These are phyloP conservation scores for Desmophyllum pertusum DNA, from an alignment of 92 coral and sea anemone genomes.

Conservation along the genomic window DNA sequence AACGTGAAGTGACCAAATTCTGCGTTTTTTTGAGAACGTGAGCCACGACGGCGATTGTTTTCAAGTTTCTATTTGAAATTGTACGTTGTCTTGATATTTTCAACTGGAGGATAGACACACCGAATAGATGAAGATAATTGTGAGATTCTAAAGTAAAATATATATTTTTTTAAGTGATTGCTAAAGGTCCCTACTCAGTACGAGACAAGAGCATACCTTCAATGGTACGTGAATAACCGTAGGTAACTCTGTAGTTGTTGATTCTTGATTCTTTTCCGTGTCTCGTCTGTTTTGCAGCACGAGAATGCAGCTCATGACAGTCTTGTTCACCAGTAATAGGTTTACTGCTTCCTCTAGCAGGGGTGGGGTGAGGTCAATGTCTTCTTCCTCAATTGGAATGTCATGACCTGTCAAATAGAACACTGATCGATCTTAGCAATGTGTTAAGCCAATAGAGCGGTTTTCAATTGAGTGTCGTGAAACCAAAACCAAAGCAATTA, in stretches of 20 bases:
- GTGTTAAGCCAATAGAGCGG: too few species aligned
- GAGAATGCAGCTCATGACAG: slow-evolving; percentile 89
- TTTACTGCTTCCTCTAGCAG: slow-evolving; percentile 85
- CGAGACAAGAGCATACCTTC: slow-evolving; percentile 6
- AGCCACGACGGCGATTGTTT: too few species aligned
- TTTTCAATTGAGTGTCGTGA: too few species aligned
- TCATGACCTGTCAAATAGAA: slow-evolving; percentile 15
- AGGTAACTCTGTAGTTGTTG: slow-evolving; percentile 28
- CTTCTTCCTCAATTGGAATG: slow-evolving; percentile 2
- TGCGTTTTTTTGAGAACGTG: too few species aligned
- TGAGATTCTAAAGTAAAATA: too few species aligned
- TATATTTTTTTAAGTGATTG: too few species aligned
- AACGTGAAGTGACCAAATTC: too few species aligned
- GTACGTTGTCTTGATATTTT: too few species aligned
- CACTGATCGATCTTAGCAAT: not conserved
- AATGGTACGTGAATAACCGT: slow-evolving; percentile 31
- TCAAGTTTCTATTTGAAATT: too few species aligned
- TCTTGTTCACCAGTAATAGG: slow-evolving; percentile 80
- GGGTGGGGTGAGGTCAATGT: slow-evolving; percentile 61
- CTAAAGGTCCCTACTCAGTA: not conserved
- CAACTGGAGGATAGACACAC: too few species aligned
- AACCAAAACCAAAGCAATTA: too few species aligned
- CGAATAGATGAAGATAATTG: too few species aligned
- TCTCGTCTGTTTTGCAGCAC: slow-evolving; percentile 71
- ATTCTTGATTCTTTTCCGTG: slow-evolving; percentile 18